Conservation (phyloP, 2,797 vertebrate species). For the Menidia menidia region DNA sequence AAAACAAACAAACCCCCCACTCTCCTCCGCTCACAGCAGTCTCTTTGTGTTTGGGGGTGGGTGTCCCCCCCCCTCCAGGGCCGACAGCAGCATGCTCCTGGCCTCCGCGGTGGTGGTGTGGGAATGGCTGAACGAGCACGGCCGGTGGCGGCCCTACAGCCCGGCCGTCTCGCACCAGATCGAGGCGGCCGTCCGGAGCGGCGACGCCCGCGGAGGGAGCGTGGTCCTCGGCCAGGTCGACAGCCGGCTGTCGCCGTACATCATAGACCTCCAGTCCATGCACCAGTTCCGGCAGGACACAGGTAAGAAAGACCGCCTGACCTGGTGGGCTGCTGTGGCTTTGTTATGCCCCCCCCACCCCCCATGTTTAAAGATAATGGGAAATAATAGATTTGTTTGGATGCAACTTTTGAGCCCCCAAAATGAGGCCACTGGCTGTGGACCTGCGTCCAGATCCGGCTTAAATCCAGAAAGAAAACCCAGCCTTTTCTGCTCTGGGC, state of each 20-base stretch:
- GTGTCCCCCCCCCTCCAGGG: slow-evolving; percentile 64
- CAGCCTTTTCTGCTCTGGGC: background rate
- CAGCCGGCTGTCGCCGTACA: slow-evolving; percentile 90
- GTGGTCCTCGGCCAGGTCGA: slow-evolving; percentile 94
- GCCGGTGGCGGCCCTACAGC: slow-evolving; percentile 95
- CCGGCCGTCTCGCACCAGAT: slow-evolving; percentile 93
- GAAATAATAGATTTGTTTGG: too few relatives aligned
- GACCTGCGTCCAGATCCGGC: background rate
- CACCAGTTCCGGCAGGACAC: slow-evolving; percentile 95
- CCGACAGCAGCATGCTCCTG: slow-evolving; percentile 86
- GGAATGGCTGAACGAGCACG: slow-evolving; percentile 97
- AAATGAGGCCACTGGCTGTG: background rate
- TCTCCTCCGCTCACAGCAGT: background rate
- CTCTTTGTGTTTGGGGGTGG: background rate
- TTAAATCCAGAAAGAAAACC: background rate
- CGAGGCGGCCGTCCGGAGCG: slow-evolving; percentile 89
- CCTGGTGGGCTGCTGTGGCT: background rate
- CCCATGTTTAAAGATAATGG: too few relatives aligned
- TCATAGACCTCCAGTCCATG: slow-evolving; percentile 94
- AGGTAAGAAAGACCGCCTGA: slow-evolving; percentile 78
- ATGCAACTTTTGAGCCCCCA: background rate
- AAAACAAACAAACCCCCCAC: background rate
- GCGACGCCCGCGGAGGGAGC: slow-evolving; percentile 89
- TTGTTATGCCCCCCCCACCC: background rate
- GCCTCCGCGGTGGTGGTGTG: slow-evolving; percentile 94